phyloP scores from a whole-genome alignment of 2,797 vertebrate genomes.

The Lophius americanus region DNA sequence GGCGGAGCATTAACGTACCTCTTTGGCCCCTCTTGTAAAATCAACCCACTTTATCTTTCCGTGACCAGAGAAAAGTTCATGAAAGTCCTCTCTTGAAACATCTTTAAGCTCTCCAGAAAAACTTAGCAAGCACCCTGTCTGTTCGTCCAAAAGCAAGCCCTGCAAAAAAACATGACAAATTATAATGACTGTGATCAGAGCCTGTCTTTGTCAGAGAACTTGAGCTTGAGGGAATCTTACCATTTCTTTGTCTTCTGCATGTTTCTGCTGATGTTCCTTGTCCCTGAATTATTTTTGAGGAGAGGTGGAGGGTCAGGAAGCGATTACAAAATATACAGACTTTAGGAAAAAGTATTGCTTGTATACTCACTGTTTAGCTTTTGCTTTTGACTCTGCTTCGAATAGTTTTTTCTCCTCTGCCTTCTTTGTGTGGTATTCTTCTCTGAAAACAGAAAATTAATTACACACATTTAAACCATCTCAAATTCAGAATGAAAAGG shows the following conservation, averaged over 20 bases:
- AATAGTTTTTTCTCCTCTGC: conserved; percentile 88
- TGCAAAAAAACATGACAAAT: conserved; percentile 33
- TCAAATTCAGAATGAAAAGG: background rate
- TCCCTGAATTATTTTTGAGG: conserved; percentile 80
- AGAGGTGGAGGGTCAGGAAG: background rate
- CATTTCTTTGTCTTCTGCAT: conserved; percentile 92
- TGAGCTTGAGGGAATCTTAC: conserved; percentile 68
- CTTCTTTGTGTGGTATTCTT: conserved; percentile 94
- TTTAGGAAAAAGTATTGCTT: background rate
- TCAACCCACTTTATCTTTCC: conserved; percentile 98
- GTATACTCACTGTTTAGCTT: conserved; percentile 90
- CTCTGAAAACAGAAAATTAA: conserved; percentile 74
- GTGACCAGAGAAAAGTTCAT: conserved; percentile 88
- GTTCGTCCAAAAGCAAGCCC: conserved; percentile 86
- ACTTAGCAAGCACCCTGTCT: conserved; percentile 91
- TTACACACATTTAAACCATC: no score
- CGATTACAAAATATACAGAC: background rate
- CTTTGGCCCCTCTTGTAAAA: conserved; percentile 95
- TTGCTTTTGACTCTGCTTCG: conserved; percentile 90
- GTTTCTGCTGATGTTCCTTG: conserved; percentile 91
- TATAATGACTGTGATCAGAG: background rate
- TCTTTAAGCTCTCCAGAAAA: conserved; percentile 94
- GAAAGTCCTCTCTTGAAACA: conserved; percentile 95
- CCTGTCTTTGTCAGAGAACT: background rate
- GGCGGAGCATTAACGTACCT: conserved; percentile 79